A percentile compares a stretch with the other conserved stretches of the same genome.
phyloP scores from a whole-genome alignment of 2,113 vertebrate species.

The Penelope pileata region DNA sequence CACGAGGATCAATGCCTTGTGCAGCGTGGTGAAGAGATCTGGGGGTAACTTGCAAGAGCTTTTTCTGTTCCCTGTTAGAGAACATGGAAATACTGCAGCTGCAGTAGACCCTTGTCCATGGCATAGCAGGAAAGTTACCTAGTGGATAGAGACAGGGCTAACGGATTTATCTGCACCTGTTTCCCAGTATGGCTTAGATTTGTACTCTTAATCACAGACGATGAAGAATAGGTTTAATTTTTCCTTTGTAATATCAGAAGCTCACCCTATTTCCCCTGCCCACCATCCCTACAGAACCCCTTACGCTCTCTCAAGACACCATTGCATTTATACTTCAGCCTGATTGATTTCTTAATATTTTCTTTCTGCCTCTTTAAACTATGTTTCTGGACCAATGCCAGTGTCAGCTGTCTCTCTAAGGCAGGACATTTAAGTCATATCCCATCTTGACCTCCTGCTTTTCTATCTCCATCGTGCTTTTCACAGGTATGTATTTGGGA shows the following conservation, averaged over 20 bases:
- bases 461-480: neutral
- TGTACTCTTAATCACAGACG: neutral
- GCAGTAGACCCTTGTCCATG: neutral
- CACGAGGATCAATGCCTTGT: neutral
- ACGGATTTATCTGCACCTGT: neutral
- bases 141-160: neutral
- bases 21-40: neutral
- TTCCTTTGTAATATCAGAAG: neutral
- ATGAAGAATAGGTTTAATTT: neutral
- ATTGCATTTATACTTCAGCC: neutral
- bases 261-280: neutral
- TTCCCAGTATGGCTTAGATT: neutral
- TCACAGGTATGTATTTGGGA: neutral
- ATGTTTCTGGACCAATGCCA: neutral
- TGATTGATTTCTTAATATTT: constrained; percentile 9
- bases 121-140: neutral
- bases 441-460: neutral
- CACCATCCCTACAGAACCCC: neutral
- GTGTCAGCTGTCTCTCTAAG: neutral
- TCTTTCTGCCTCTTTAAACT: neutral
- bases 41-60: neutral
- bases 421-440: neutral
- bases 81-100: neutral
- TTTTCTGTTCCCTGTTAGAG: neutral
- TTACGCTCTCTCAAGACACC: constrained; percentile 3